Evolutionary conservation across 2,888 invertebrate species (phyloP).

Genomic region (Spodoptera exigua): DNA sequence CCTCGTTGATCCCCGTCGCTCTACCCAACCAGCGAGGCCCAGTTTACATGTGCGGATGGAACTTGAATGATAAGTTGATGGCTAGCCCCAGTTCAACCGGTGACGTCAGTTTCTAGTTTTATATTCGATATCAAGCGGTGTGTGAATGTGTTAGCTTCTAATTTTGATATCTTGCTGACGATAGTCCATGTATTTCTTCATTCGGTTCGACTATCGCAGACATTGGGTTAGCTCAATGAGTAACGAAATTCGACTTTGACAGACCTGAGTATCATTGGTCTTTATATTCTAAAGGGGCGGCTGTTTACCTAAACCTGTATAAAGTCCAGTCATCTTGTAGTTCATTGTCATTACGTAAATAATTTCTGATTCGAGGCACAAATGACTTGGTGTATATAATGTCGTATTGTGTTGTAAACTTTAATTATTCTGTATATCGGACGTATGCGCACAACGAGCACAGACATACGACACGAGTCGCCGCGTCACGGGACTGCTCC

Average conservation of each 20-base stretch:
- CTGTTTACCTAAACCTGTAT: slow-evolving; percentile 41
- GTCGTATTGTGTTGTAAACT: slow-evolving; percentile 49
- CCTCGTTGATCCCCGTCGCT: slow-evolving; percentile 7
- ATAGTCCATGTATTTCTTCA: slow-evolving; percentile 36
- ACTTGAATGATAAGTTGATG: slow-evolving; percentile 45
- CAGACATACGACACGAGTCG: slow-evolving; percentile 43
- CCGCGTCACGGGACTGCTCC: slow-evolving; percentile 45
- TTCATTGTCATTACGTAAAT: slow-evolving; percentile 39
- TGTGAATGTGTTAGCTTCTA: slow-evolving; percentile 55
- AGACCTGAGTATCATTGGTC: slow-evolving; percentile 36
- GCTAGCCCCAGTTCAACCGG: slow-evolving; percentile 33
- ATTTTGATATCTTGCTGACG: slow-evolving; percentile 47
- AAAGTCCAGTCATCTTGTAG: slow-evolving; percentile 47
- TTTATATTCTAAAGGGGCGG: slow-evolving; percentile 45
- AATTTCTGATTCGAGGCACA: slow-evolving; percentile 52
- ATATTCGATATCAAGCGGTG: slow-evolving; percentile 57
- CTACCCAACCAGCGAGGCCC: slow-evolving; percentile 8
- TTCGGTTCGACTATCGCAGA: slow-evolving; percentile 37
- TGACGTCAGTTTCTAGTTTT: slow-evolving; percentile 55
- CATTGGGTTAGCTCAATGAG: slow-evolving; percentile 38
- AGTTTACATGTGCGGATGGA: slow-evolving; percentile 38
- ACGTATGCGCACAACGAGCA: slow-evolving; percentile 35
- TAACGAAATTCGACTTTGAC: slow-evolving; percentile 20
- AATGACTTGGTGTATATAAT: slow-evolving; percentile 50
- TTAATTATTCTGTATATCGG: slow-evolving; percentile 42